Conservation (phyloP, 2,888 invertebrate species). For the Hypercompe scribonia region DNA sequence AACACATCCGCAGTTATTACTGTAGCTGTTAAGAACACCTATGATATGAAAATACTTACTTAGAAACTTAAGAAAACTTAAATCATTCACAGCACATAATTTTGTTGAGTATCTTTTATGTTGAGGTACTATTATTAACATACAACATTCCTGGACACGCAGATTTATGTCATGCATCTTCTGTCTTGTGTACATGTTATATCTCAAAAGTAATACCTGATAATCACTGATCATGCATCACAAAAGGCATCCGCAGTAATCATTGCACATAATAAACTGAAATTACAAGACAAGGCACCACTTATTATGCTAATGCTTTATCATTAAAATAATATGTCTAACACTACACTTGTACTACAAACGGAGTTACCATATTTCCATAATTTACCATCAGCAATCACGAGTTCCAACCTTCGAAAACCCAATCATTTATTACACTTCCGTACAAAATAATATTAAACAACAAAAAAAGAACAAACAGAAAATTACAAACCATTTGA, state of each 20-base stretch:
- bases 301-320: slow-evolving; percentile 22
- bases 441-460: slow-evolving; percentile 70
- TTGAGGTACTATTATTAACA: not conserved
- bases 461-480: slow-evolving; percentile 73
- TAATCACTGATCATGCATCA: slow-evolving; percentile 10
- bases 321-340: slow-evolving; percentile 30
- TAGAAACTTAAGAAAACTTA: no score
- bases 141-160: not conserved
- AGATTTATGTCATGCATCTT: not conserved
- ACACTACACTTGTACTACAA: slow-evolving; percentile 21
- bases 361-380: slow-evolving; percentile 30
- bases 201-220: slow-evolving; percentile 4
- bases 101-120: not conserved
- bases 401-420: slow-evolving; percentile 41
- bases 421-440: slow-evolving; percentile 57
- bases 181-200: not conserved
- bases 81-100: no score
- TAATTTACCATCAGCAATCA: slow-evolving; percentile 46
- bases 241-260: slow-evolving; percentile 17
- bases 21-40: no score
- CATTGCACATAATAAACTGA: slow-evolving; percentile 14
- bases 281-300: slow-evolving; percentile 19
- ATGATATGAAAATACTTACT: not conserved
- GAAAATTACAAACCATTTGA: slow-evolving; percentile 86
- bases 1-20: no score